Percentiles rank a stretch among this genome's conserved stretches.
These are phyloP conservation scores for Mesocentrotus franciscanus DNA, from an alignment of 53 echinoderm and acorn worm genomes.

Conservation along the genomic window DNA sequence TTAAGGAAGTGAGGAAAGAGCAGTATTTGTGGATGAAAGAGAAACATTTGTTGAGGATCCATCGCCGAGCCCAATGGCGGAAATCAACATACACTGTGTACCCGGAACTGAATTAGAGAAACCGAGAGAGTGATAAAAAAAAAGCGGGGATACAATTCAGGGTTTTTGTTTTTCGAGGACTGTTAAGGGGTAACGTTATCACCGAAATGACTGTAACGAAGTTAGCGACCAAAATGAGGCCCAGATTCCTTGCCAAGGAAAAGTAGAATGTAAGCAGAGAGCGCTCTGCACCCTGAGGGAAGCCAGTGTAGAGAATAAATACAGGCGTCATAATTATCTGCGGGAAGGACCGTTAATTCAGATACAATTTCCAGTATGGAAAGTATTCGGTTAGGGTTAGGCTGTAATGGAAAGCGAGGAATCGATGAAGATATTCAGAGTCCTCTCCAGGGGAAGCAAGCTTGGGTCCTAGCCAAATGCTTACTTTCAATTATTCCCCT, in stretches of 20 bases:
- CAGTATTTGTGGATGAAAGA: neutral
- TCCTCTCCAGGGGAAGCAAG: neutral
- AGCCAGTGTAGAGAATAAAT: neutral
- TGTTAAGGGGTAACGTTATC: slow-evolving; percentile 44
- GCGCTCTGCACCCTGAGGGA: neutral
- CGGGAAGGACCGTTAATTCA: slow-evolving; percentile 46
- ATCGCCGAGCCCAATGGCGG: slow-evolving; percentile 3
- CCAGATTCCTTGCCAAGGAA: neutral
- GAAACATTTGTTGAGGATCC: neutral
- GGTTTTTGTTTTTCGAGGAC: slow-evolving; percentile 46
- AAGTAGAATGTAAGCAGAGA: slow-evolving; percentile 22
- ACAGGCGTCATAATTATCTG: slow-evolving; percentile 59
- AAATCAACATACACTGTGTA: slow-evolving; percentile 47
- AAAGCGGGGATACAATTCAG: neutral
- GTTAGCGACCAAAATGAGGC: slow-evolving; percentile 43
- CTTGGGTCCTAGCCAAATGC: neutral
- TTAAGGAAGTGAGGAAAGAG: slow-evolving; percentile 6
- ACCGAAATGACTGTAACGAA: slow-evolving; percentile 47
- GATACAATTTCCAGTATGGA: slow-evolving; percentile 35
- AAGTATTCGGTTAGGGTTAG: slow-evolving; percentile 56
- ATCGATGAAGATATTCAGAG: slow-evolving; percentile 40
- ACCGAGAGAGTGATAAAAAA: neutral
- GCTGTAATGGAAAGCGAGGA: slow-evolving; percentile 19
- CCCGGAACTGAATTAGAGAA: slow-evolving; percentile 32
- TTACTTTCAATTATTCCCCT: neutral